Conservation (phyloP, 2,797 vertebrate species). For the Delichon dasypus region DNA sequence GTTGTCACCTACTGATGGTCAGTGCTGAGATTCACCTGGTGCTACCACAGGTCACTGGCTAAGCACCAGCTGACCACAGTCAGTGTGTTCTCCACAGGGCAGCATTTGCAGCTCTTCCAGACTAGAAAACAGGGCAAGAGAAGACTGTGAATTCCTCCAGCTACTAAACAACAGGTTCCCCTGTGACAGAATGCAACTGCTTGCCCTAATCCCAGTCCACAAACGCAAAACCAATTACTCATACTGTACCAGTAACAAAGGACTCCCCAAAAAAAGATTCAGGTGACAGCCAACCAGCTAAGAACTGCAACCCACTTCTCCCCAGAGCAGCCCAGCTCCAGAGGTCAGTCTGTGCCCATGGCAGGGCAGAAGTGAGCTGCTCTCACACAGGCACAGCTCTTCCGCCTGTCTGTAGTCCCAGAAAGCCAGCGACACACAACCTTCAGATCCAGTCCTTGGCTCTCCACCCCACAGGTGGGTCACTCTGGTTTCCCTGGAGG, state of each 20-base stretch:
- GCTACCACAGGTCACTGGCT: not conserved
- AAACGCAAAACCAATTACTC: not conserved
- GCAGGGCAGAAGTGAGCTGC: not conserved
- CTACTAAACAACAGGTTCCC: not conserved
- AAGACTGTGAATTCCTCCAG: not conserved
- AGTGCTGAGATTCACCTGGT: not conserved
- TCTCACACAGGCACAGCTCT: not conserved
- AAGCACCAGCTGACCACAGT: not conserved
- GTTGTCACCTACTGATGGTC: not conserved
- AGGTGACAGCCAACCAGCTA: not conserved
- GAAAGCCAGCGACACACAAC: not conserved
- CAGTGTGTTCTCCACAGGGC: not conserved
- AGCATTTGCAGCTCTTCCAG: not conserved
- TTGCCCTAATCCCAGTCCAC: not conserved
- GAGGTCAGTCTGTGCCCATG: rapidly evolving
- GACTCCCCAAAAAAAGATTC: not conserved
- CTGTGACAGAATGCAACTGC: not conserved
- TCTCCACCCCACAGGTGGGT: not conserved
- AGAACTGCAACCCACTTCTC: not conserved
- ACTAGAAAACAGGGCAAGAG: slow-evolving; percentile 5
- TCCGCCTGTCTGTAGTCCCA: not conserved
- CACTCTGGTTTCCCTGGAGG: not conserved
- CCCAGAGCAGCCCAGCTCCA: not conserved
- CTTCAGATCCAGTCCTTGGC: not conserved
- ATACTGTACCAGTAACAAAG: not conserved